Conservation (phyloP, 2,113 vertebrate species). For the Phodopus roborovskii region DNA sequence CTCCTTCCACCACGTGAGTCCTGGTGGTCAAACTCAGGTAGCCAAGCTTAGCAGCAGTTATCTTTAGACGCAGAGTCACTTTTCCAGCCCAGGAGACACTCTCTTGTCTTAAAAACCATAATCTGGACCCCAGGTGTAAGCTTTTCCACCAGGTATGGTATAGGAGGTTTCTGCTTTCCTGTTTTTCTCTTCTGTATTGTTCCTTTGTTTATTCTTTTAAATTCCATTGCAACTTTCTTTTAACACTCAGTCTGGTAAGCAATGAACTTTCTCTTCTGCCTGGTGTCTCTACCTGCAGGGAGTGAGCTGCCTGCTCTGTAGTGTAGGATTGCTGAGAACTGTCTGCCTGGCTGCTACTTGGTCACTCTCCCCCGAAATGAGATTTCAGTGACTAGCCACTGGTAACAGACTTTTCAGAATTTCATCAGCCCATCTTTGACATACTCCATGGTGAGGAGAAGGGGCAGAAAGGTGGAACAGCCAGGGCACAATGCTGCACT, state of each 20-base stretch:
- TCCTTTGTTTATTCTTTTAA: neutral
- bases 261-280: neutral
- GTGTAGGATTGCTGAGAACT: accelerated
- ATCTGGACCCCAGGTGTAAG: neutral
- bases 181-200: neutral
- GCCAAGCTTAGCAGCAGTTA: neutral
- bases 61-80: neutral
- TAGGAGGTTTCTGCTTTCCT: neutral
- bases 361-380: neutral
- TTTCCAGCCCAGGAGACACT: neutral
- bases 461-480: accelerated
- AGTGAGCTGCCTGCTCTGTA: neutral
- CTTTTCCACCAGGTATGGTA: neutral
- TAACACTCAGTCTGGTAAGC: neutral
- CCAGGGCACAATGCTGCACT: neutral
- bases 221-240: slow-evolving; percentile 25
- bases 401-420: neutral
- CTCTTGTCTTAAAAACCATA: neutral
- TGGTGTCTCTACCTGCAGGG: neutral
- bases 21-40: neutral
- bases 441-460: neutral
- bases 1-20: neutral
- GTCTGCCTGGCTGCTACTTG: neutral
- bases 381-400: slow-evolving; percentile 50
- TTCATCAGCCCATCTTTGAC: neutral